Base-by-base conservation (phyloP, 2,797 vertebrate species). In the Columba guinea region DNA sequence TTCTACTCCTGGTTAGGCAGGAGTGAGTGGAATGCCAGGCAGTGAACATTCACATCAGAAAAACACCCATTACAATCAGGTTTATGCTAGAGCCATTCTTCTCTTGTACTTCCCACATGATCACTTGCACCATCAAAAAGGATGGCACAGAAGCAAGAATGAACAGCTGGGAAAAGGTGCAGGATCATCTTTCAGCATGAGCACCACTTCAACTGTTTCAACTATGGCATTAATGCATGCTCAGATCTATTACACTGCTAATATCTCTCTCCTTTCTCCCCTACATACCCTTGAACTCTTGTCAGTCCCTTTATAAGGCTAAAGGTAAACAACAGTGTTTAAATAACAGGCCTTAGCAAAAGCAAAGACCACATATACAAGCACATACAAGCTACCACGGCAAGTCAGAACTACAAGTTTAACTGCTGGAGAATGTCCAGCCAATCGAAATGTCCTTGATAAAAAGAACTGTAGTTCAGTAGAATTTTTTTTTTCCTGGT, bases 231-330 rank as follows among this genome's bases (percentile, higher is more conserved):
- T 37, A 80, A 87, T 4, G 28, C 78, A 37, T 1, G n/a, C 78
- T 53, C 1, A 1, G 92, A 93, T 95, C 77, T 60, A 67, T 94
- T 90, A 87, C 88, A 56, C 69, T 74, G 24, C 14, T 34, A 39
- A 7, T 46, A 37, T 34, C 44, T 30, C 49, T 59, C 53, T 69
- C 32, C 53, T 15, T 91, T 96, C 93, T 84, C 93, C 89, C 46
- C 93, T 89, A 87, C 60, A 79, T 64, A 84, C 52, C 95, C 95
- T 96, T 97, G 93, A 96, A 95, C 84, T 93, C 59, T 15, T 35
- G 13, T 73, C 80, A 79, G 81, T n/a, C 52, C 60, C 35, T 87
- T 60, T 70, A 52, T 64, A 82, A 12, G 15, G 58, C 52, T 62
- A 53, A 76, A 94, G 27, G 74, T 82, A 90, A 93, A 92, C 85